These are phyloP conservation scores for Thalpophila matura DNA, from an alignment of 2,888 invertebrate genomes.

Conservation along the genomic window DNA sequence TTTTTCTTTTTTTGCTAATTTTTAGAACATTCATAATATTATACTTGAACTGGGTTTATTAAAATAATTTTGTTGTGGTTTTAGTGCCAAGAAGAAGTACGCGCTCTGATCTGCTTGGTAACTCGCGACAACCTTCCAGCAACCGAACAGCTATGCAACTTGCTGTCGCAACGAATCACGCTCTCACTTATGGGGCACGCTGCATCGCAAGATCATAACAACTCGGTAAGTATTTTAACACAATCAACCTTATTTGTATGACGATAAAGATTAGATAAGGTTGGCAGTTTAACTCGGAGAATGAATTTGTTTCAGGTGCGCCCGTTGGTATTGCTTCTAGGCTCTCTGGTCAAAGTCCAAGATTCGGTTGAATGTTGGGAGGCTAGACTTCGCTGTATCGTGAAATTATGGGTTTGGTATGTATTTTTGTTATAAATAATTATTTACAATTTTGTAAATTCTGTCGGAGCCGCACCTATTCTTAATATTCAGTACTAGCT, in stretches of 20 bases:
- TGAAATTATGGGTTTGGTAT: slow-evolving; percentile 94
- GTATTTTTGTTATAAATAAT: slow-evolving; percentile 40
- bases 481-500: too few relatives aligned
- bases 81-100: slow-evolving; percentile 96
- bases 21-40: too few relatives aligned
- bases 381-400: slow-evolving; percentile 96
- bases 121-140: slow-evolving; percentile 96
- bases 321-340: slow-evolving; percentile 97
- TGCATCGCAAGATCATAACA: slow-evolving; percentile 91
- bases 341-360: slow-evolving; percentile 97
- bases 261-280: not conserved
- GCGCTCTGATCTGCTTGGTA: slow-evolving; percentile 96
- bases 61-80: too few relatives aligned
- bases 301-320: slow-evolving; percentile 90
- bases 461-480: too few relatives aligned
- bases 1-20: too few relatives aligned
- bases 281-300: not conserved
- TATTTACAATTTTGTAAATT: too few relatives aligned
- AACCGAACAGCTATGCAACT: slow-evolving; percentile 95
- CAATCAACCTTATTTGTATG: not conserved
- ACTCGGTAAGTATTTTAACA: slow-evolving; percentile 78
- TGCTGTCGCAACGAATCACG: slow-evolving; percentile 96
- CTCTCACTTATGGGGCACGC: slow-evolving; percentile 94
- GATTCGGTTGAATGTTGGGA: slow-evolving; percentile 97
- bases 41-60: too few relatives aligned